phyloP scores from a whole-genome alignment of 92 coral and sea anemone species.

The Micromussa lordhowensis region DNA sequence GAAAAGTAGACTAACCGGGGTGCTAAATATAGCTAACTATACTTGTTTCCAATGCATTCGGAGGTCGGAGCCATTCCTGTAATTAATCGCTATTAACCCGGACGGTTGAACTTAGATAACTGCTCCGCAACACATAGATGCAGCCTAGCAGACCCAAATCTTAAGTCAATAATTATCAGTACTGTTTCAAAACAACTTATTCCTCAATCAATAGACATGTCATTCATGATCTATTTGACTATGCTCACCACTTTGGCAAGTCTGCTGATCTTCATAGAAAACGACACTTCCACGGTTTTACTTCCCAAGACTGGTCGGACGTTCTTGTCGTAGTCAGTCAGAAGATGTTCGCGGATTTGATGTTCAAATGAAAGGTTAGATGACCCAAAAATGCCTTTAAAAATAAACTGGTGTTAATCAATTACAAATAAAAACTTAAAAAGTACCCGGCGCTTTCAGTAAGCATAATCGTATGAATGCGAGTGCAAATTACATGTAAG shows the following conservation, averaged over 20 bases:
- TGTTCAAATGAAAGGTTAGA: slow-evolving; percentile 51
- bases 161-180: too few relatives aligned
- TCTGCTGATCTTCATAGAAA: slow-evolving; percentile 58
- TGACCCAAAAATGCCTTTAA: slow-evolving; percentile 17
- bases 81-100: too few relatives aligned
- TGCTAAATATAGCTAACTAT: too few relatives aligned
- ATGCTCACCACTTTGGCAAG: slow-evolving; percentile 58
- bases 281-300: slow-evolving; percentile 32
- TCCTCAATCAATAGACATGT: neutral
- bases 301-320: slow-evolving; percentile 47
- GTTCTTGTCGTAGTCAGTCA: slow-evolving; percentile 51
- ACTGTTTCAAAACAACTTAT: neutral
- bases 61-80: too few relatives aligned
- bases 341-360: slow-evolving; percentile 29
- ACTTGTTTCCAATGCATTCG: too few relatives aligned
- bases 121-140: too few relatives aligned
- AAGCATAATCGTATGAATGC: neutral
- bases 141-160: too few relatives aligned
- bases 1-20: too few relatives aligned
- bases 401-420: neutral
- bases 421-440: neutral
- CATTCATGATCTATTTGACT: neutral
- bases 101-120: too few relatives aligned
- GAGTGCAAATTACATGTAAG: too few relatives aligned
- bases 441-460: neutral